Conservation (phyloP, 1,140 invertebrate genomes). For the Polypedilum vanderplanki region DNA sequence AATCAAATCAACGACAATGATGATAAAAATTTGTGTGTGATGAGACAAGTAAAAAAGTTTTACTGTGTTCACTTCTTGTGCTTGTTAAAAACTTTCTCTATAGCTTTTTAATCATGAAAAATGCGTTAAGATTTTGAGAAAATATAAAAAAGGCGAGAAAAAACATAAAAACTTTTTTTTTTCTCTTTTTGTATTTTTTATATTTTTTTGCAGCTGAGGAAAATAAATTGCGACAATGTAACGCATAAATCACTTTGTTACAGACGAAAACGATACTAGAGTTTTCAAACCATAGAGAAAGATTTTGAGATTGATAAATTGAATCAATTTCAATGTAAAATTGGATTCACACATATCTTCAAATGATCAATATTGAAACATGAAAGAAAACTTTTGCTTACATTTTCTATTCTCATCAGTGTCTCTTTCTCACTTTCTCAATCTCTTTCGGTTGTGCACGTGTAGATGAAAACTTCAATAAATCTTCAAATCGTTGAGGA, state of each 20-base stretch:
- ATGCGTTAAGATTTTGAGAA: neutral
- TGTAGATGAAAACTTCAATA: neutral
- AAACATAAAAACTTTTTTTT: neutral
- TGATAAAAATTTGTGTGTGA: neutral
- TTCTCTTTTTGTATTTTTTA: no score
- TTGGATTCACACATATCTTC: constrained; percentile 12
- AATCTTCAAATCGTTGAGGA: neutral
- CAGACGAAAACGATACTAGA: neutral
- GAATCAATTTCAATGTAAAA: constrained; percentile 19
- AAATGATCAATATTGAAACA: constrained; percentile 19
- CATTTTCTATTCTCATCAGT: no score
- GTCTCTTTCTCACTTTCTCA: no score
- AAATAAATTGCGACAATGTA: constrained; percentile 19
- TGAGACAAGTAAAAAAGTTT: neutral
- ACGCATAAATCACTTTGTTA: constrained; percentile 7
- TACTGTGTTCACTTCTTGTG: neutral
- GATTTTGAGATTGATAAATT: constrained; percentile 19
- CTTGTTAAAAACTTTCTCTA: constrained; percentile 12
- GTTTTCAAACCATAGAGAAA: neutral
- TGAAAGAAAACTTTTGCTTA: neutral
- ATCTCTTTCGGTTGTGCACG: no score
- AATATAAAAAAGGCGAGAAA: neutral
- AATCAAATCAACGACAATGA: no score
- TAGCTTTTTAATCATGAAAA: constrained; percentile 19
- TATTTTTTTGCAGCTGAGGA: neutral